These are phyloP conservation scores for Morelia viridis DNA, from an alignment of 2,797 vertebrate species.

Conservation along the genomic window DNA sequence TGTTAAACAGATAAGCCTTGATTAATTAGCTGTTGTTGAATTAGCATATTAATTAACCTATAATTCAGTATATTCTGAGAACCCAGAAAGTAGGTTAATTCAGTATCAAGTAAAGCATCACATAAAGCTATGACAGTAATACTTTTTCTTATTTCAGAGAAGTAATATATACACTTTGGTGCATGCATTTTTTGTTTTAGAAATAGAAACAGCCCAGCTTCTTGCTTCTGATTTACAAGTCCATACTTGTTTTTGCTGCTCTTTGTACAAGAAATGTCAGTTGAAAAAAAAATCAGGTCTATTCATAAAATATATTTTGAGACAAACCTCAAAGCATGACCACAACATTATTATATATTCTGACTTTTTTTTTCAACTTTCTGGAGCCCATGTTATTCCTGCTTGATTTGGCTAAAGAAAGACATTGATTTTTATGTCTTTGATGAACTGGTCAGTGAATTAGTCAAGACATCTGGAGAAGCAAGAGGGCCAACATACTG, in stretches of 20 bases:
- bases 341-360: background rate
- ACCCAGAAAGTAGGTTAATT: background rate
- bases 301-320: background rate
- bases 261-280: background rate
- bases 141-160: background rate
- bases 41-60: background rate
- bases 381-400: background rate
- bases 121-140: background rate
- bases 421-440: background rate
- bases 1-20: background rate
- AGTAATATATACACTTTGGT: background rate
- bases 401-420: background rate
- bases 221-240: background rate
- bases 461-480: background rate
- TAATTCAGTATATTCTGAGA: background rate
- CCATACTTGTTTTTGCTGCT: background rate
- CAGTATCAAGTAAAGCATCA: background rate
- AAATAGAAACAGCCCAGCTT: background rate
- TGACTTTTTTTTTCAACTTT: background rate
- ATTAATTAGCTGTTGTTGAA: background rate
- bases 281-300: background rate
- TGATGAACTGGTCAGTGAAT: background rate
- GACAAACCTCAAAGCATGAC: background rate
- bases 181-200: background rate
- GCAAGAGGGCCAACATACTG: background rate